A percentile compares a stretch with the other conserved stretches of the same genome.
Conservation (phyloP, 1,140 invertebrate species). For the Xylocopa sonorina region DNA sequence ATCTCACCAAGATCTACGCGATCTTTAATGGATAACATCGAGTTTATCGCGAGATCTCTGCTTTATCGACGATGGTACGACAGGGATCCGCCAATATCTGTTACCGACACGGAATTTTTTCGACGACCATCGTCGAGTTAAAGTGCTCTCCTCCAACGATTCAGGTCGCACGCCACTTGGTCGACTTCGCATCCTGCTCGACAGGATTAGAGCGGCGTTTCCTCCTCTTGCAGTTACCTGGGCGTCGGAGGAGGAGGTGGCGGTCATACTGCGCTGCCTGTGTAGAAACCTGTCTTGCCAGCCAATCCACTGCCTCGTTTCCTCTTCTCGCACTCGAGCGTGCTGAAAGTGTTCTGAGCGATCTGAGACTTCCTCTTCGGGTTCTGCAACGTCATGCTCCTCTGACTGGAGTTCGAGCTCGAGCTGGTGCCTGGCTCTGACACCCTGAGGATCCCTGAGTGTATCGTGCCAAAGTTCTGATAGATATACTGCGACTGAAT, state of each 20-base stretch:
- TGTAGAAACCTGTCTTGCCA: conserved; percentile 75
- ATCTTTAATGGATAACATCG: not conserved
- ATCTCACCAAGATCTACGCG: not conserved
- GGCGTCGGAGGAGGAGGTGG: conserved; percentile 76
- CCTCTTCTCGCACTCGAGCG: conserved; percentile 78
- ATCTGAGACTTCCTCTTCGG: conserved; percentile 79
- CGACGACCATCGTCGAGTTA: too few relatives aligned
- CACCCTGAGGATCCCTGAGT: conserved; percentile 79
- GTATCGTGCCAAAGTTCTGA: conserved; percentile 80
- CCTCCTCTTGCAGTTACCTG: conserved; percentile 78
- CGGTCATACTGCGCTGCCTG: conserved; percentile 81
- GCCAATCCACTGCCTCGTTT: conserved; percentile 72
- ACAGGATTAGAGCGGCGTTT: conserved; percentile 70
- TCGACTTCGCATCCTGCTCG: not conserved
- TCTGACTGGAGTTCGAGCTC: conserved; percentile 78
- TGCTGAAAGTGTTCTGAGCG: conserved; percentile 80
- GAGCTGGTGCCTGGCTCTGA: conserved; percentile 79
- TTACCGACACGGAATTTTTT: not conserved
- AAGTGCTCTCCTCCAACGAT: conserved; percentile 28
- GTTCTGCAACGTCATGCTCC: conserved; percentile 80
- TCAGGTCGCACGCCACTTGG: conserved; percentile 1
- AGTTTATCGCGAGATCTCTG: not conserved
- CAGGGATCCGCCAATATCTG: not conserved
- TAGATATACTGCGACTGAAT: conserved; percentile 78
- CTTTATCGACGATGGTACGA: too few relatives aligned